Base-by-base conservation (phyloP, 2,888 invertebrate species). In the Drosophila greeni region DNA sequence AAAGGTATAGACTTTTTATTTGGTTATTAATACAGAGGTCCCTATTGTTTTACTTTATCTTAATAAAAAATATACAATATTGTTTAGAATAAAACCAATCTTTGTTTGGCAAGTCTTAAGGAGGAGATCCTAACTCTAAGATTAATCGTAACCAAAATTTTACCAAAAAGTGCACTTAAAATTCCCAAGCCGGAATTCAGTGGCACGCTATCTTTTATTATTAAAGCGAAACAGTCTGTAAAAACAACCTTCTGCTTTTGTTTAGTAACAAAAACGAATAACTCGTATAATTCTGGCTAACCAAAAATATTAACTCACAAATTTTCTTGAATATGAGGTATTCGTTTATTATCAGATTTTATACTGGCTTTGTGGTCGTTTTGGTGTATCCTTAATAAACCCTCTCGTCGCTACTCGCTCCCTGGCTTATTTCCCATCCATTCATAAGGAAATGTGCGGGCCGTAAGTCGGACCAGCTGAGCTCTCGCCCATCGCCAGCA, bases 381-480 rank as follows among this genome's bases (percentile, higher is more conserved):
- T n/a, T 3, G 0, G 12, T 23, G 2, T 23, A 12, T 52, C 53
- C 53, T 37, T 29, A 42, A 49, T 29, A 34, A 36, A 8, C 31
- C 45, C 12, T 9, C 59, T 34, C 20, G 20, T 14, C 20, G 1
- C 20, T 14, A 14, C n/a, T 36, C 11, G 20, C 65, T 59, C 16
- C 8, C 33, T 20, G 20, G 26, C 9, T 37, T 24, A 8, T 7
- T 5, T 42, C 20, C 12, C 36, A 31, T 47, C 51, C 82, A 76
- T 81, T 76, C 82, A 76, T 69, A 60, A 66, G 40, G 43, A 42
- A 52, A 48, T 40, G 39, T 23, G 39, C 31, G 16, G 52, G 26
- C 45, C 4, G 18, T 45, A 39, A 23, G 33, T 23, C 31, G 33
- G 16, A 51, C 24, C 64, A 64, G 51, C 40, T 34, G 45, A 45